phyloP scores from a whole-genome alignment of 2,113 vertebrate genomes.

The Plecotus auritus region DNA sequence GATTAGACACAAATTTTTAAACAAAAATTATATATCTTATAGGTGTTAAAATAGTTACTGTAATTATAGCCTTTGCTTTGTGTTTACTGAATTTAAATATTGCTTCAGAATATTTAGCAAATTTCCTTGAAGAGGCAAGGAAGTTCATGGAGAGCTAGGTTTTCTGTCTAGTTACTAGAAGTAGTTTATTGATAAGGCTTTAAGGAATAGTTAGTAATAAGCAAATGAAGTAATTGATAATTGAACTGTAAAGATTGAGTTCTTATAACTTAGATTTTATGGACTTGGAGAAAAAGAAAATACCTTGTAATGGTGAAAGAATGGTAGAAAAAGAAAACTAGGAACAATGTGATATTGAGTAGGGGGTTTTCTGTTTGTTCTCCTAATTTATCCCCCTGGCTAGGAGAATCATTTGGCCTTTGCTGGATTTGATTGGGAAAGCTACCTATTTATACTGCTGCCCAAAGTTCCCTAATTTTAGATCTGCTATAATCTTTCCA shows the following conservation, averaged over 20 bases:
- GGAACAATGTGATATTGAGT: neutral
- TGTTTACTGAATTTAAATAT: conserved; percentile 6
- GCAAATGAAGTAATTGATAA: conserved; percentile 21
- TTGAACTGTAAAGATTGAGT: neutral
- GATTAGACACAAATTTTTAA: neutral
- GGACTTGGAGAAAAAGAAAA: neutral
- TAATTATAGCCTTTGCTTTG: neutral
- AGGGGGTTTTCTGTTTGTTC: conserved; percentile 7
- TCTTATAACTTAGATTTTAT: conserved; percentile 44
- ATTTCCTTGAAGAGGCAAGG: neutral
- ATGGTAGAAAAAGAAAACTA: neutral
- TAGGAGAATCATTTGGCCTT: neutral
- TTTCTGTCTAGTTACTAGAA: neutral
- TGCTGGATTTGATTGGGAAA: conserved; percentile 11
- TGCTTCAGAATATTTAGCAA: neutral
- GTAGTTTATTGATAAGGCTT: neutral
- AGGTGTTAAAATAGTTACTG: conserved; percentile 3
- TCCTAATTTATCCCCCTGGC: neutral
- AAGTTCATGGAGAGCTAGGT: neutral
- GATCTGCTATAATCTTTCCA: neutral
- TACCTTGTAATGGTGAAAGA: conserved; percentile 10
- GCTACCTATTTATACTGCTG: neutral
- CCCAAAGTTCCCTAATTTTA: neutral
- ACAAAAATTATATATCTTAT: neutral
- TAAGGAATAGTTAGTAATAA: neutral